Percentiles rank a stretch among this genome's conserved stretches.
Conservation (phyloP, 2,797 vertebrate species). For the Adelosebastes latens region DNA sequence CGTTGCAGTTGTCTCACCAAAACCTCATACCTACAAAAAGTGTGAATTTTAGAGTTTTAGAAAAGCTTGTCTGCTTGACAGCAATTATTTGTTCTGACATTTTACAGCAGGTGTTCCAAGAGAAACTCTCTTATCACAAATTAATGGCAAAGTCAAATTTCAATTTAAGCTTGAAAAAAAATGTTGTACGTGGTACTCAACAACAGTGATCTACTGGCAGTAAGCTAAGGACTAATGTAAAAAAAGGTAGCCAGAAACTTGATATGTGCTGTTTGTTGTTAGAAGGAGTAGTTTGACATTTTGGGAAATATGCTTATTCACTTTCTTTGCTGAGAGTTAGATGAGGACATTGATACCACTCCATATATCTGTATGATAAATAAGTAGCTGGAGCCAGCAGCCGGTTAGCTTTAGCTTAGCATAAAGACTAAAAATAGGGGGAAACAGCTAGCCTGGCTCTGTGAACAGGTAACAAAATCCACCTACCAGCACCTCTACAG, state of each 20-base stretch:
- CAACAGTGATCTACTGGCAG: neutral
- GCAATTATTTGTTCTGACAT: neutral
- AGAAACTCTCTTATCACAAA: neutral
- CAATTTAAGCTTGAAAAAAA: neutral
- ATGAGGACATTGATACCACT: neutral
- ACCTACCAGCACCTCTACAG: neutral
- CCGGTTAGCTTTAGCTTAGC: neutral
- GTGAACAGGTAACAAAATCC: neutral
- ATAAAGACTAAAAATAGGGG: neutral
- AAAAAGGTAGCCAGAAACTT: neutral
- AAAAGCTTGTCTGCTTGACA: neutral
- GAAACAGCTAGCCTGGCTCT: neutral
- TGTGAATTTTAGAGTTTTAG: conserved; percentile 11
- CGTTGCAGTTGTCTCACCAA: conserved; percentile 11
- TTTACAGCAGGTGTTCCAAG: neutral
- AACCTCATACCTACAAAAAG: neutral
- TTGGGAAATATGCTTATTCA: neutral
- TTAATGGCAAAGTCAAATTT: neutral
- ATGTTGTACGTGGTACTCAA: neutral
- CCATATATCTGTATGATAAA: neutral
- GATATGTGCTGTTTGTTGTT: neutral
- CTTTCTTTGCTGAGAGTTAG: neutral
- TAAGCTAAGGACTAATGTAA: conserved; percentile 8
- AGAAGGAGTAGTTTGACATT: conserved; percentile 1
- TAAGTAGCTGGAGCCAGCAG: neutral